A percentile compares a stretch with the other conserved stretches of the same genome.
phyloP scores from a whole-genome alignment of 2,797 vertebrate genomes.

The Scomberomorus guttatus region DNA sequence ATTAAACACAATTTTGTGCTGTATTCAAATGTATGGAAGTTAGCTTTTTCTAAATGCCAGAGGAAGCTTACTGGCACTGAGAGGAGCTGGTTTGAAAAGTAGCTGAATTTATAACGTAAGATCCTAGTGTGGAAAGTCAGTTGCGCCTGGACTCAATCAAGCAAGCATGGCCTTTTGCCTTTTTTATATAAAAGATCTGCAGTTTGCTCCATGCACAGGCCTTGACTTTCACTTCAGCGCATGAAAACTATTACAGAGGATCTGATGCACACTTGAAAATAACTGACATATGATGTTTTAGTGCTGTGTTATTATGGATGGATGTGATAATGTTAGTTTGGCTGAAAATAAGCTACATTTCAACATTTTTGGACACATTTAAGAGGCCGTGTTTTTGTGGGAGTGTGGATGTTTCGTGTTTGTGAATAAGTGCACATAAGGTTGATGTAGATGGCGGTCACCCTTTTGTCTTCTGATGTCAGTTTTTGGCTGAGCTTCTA shows the following conservation, averaged over 20 bases:
- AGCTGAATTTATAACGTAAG: constrained; percentile 53
- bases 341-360: constrained; percentile 29
- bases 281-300: constrained; percentile 57
- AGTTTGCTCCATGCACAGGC: constrained; percentile 49
- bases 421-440: neutral
- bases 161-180: constrained; percentile 59
- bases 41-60: constrained; percentile 20
- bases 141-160: constrained; percentile 77
- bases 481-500: constrained; percentile 19
- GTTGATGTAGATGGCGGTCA: constrained; percentile 10
- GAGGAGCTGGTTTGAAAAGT: constrained; percentile 45
- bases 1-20: constrained; percentile 51
- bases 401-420: neutral
- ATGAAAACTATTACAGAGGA: constrained; percentile 65
- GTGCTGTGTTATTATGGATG: constrained; percentile 42
- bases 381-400: constrained; percentile 21
- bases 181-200: constrained; percentile 60
- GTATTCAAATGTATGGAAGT: constrained; percentile 61
- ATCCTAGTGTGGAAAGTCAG: constrained; percentile 72
- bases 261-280: constrained; percentile 60
- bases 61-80: constrained; percentile 27
- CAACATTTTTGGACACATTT: constrained; percentile 31
- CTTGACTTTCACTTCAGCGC: constrained; percentile 52
- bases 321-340: constrained; percentile 35
- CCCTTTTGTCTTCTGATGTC: constrained; percentile 43